These are phyloP conservation scores for Silurus asotus DNA, from an alignment of 2,113 vertebrate species.

Conservation along the genomic window DNA sequence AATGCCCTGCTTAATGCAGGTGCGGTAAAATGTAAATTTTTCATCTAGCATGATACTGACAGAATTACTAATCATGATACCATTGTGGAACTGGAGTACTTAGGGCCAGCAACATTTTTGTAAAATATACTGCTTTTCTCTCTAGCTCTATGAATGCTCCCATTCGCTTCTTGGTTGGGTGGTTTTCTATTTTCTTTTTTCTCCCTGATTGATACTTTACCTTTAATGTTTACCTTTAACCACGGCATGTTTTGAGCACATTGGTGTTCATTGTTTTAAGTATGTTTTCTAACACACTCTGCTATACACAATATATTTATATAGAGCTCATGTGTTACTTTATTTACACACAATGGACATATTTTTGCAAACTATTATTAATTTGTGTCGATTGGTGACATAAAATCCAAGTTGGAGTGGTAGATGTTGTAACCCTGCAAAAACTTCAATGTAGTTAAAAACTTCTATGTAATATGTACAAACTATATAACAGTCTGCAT, in stretches of 20 bases:
- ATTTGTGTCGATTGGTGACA: background rate
- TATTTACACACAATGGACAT: background rate
- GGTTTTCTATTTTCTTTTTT: background rate
- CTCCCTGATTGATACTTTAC: background rate
- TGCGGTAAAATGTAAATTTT: background rate
- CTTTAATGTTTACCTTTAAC: background rate
- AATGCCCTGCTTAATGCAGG: background rate
- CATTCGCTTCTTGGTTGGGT: background rate
- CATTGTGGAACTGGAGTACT: background rate
- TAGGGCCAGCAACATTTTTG: background rate
- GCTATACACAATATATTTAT: background rate
- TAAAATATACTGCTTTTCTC: background rate
- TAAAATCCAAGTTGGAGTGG: background rate
- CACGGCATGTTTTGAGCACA: background rate
- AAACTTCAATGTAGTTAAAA: background rate
- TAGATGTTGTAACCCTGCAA: background rate
- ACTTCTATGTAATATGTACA: background rate
- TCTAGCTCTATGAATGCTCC: background rate
- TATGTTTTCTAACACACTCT: background rate
- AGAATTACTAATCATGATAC: background rate
- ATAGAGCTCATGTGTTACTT: background rate
- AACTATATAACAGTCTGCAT: background rate
- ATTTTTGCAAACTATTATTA: background rate
- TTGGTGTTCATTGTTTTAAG: background rate
- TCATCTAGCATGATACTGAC: background rate